These are phyloP conservation scores for Allolobophora icterica DNA, from an alignment of 2,888 invertebrate genomes.

Conservation along the genomic window DNA sequence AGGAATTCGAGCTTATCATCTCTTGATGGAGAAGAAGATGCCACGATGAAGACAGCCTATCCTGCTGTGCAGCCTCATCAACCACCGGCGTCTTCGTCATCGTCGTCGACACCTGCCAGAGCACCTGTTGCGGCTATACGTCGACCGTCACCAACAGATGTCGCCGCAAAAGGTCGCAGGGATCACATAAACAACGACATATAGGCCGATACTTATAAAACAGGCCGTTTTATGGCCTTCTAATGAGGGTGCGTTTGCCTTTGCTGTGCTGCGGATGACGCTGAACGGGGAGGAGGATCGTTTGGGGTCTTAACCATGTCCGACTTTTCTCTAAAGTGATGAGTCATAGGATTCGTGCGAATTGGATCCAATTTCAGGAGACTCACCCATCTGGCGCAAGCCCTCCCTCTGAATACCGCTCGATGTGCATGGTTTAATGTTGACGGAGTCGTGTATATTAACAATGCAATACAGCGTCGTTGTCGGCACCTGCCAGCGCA, in stretches of 20 bases:
- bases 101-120: background rate
- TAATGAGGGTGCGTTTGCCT: background rate
- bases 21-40: background rate
- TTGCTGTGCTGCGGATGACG: background rate
- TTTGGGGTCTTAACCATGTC: background rate
- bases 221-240: background rate
- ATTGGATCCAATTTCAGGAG: no score
- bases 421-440: background rate
- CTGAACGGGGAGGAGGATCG: background rate
- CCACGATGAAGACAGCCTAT: background rate
- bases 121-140: background rate
- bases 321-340: background rate
- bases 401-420: background rate
- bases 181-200: background rate
- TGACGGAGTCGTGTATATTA: no score
- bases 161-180: background rate
- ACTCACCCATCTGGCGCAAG: background rate
- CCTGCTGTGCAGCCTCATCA: background rate
- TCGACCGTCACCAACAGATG: slow-evolving; percentile 3
- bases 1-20: slow-evolving; percentile 6
- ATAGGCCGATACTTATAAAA: background rate
- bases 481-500: no score
- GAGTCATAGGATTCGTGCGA: background rate
- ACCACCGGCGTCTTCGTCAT: background rate
- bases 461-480: no score